Conservation (phyloP, 2,797 vertebrate genomes). For the Clarias fuscus region DNA sequence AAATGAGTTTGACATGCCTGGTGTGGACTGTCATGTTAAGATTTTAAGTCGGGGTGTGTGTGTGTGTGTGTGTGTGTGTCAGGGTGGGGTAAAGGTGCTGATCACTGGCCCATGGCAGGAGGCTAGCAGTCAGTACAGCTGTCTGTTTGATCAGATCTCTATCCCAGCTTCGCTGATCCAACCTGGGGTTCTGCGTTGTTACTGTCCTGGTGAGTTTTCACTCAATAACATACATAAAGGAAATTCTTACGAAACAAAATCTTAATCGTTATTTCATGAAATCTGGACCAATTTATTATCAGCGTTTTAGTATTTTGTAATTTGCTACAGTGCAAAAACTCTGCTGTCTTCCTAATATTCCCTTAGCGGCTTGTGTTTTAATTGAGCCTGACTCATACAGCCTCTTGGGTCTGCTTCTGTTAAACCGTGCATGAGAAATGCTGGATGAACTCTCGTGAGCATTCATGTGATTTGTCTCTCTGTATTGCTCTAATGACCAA, state of each 20-base stretch:
- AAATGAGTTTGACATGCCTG: background rate
- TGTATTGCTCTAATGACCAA: slow-evolving; percentile 46
- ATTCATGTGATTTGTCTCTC: slow-evolving; percentile 7
- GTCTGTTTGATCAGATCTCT: slow-evolving; percentile 98
- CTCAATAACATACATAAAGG: background rate
- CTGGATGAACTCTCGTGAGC: slow-evolving; percentile 39
- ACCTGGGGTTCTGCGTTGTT: slow-evolving; percentile 96
- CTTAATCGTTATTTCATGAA: background rate
- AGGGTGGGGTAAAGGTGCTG: slow-evolving; percentile 98
- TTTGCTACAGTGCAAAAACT: background rate
- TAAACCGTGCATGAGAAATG: slow-evolving; percentile 29
- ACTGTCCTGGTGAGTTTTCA: slow-evolving; percentile 89
- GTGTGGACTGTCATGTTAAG: background rate
- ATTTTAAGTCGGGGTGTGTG: background rate
- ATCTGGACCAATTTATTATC: background rate
- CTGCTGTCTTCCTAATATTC: background rate
- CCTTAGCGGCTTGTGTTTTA: slow-evolving; percentile 14
- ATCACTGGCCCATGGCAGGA: slow-evolving; percentile 99
- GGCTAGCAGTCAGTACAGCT: slow-evolving; percentile 96
- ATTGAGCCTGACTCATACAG: slow-evolving; percentile 5
- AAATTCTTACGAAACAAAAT: background rate
- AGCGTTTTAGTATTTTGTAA: background rate
- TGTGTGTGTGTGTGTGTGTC: slow-evolving; percentile 45
- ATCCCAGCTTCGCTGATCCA: slow-evolving; percentile 98
- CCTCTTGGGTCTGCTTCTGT: slow-evolving; percentile 6